phyloP scores from a whole-genome alignment of 2,797 vertebrate species.

The Sebastes matsubarae region DNA sequence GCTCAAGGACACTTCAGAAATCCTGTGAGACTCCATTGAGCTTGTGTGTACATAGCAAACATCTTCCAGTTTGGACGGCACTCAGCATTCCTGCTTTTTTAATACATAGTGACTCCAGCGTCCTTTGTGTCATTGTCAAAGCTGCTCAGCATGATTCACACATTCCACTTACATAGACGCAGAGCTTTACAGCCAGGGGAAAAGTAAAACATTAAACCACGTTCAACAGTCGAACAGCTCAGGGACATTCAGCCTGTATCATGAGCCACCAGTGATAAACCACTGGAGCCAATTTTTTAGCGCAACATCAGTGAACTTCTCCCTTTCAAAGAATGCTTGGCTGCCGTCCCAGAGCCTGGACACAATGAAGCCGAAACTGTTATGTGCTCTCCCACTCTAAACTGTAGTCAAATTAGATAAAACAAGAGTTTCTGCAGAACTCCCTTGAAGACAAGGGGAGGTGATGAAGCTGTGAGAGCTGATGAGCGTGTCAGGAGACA shows the following conservation, averaged over 20 bases:
- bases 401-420: constrained; percentile 27
- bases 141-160: constrained; percentile 46
- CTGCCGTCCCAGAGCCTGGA: constrained; percentile 26
- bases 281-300: constrained; percentile 28
- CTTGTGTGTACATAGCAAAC: constrained; percentile 21
- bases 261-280: constrained; percentile 24
- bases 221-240: constrained; percentile 4
- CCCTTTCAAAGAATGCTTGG: constrained; percentile 24
- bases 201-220: constrained; percentile 71
- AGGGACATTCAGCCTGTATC: constrained; percentile 37
- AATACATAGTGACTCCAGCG: not conserved
- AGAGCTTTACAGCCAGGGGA: constrained; percentile 30
- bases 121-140: constrained; percentile 30
- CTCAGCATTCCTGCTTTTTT: constrained; percentile 28
- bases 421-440: constrained; percentile 29
- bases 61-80: constrained; percentile 17
- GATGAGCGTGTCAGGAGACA: constrained; percentile 23
- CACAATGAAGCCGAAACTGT: constrained; percentile 33
- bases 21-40: constrained; percentile 13
- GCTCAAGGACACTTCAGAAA: constrained; percentile 43
- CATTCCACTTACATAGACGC: constrained; percentile 61
- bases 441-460: constrained; percentile 1
- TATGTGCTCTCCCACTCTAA: constrained; percentile 16
- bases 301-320: constrained; percentile 14
- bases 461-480: not conserved